Percentiles rank a stretch among this genome's conserved stretches.
Conservation (phyloP, 2,113 vertebrate genomes). For the Hyaena hyaena region DNA sequence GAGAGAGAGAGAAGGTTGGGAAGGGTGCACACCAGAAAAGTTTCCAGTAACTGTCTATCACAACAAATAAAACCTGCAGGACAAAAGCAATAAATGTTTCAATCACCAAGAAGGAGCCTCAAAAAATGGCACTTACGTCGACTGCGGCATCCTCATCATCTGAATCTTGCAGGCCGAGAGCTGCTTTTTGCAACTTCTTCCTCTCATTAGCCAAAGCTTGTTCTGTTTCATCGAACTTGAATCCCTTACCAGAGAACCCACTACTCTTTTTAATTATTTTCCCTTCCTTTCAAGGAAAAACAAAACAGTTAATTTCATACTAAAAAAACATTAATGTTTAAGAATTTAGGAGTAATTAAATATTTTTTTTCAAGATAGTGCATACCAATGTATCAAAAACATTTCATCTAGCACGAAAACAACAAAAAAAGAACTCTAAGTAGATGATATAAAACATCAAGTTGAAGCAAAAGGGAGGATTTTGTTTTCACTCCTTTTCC, state of each 20-base stretch:
- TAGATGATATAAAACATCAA: not conserved
- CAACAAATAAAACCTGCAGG: not conserved
- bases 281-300: conserved; percentile 90
- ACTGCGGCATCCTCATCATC: conserved; percentile 97
- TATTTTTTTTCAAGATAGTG: conserved; percentile 11
- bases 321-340: not conserved
- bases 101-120: not conserved
- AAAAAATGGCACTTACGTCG: conserved; percentile 90
- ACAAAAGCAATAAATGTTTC: not conserved
- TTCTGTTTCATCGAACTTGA: conserved; percentile 99
- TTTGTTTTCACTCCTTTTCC: conserved; percentile 36
- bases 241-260: conserved; percentile 99
- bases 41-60: not conserved
- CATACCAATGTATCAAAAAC: conserved; percentile 38
- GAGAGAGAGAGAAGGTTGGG: not conserved
- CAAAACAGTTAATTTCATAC: conserved; percentile 50
- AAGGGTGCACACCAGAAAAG: not conserved
- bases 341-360: not conserved
- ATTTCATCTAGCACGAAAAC: not conserved
- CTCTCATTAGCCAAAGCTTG: conserved; percentile 98
- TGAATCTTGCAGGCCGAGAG: conserved; percentile 97
- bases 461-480: conserved; percentile 52
- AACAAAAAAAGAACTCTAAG: not conserved
- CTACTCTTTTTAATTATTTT: conserved; percentile 98
- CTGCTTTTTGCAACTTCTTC: conserved; percentile 98